phyloP scores from a whole-genome alignment of 1,140 invertebrate species.

The Lethrus apterus region DNA sequence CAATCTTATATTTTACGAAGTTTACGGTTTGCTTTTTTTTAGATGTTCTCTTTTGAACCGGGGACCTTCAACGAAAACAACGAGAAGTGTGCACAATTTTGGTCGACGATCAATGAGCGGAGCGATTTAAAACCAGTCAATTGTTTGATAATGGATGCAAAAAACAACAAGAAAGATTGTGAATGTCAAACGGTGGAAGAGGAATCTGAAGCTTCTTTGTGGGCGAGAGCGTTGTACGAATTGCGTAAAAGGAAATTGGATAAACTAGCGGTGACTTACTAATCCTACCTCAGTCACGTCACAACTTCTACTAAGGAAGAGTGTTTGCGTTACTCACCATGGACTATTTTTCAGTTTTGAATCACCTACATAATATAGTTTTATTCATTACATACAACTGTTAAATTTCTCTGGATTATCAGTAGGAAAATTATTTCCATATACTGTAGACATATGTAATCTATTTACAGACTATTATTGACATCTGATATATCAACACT shows the following conservation, averaged over 20 bases:
- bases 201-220: constrained; percentile 4
- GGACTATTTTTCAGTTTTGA: no score
- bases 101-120: background rate
- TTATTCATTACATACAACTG: no score
- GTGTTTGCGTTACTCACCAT: no score
- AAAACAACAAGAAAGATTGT: background rate
- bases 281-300: no score
- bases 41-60: constrained; percentile 9
- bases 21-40: background rate
- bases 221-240: constrained; percentile 8
- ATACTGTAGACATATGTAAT: no score
- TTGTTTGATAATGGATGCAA: constrained; percentile 10
- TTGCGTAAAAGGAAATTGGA: constrained; percentile 1
- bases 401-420: no score
- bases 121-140: constrained; percentile 5
- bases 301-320: no score
- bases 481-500: no score
- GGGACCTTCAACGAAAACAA: constrained; percentile 3
- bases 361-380: no score
- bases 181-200: constrained; percentile 8
- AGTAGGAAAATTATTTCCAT: no score
- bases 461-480: no score
- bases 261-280: constrained; percentile 10
- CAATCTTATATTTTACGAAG: background rate
- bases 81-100: constrained; percentile 8